Evolutionary conservation across 2,797 vertebrate genomes (phyloP).

Genomic region (Alcedo atthis): DNA sequence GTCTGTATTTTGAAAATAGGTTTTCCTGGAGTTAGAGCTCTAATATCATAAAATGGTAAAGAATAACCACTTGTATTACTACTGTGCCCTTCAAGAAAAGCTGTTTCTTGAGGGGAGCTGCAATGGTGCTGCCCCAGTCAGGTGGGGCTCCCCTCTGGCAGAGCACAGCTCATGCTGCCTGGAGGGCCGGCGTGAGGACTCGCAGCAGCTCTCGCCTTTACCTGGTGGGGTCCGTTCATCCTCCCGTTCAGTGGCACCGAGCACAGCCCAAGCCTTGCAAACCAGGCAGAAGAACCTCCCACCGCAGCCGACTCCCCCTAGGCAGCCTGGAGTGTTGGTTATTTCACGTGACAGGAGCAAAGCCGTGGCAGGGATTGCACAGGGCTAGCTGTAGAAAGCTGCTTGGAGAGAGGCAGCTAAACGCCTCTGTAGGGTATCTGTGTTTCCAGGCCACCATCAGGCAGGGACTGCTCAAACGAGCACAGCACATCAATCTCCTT

Average conservation of each 20-base stretch:
- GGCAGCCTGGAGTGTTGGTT: fast-evolving
- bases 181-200: background rate
- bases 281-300: background rate
- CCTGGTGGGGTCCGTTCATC: background rate
- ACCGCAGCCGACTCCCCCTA: fast-evolving
- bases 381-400: background rate
- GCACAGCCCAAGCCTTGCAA: background rate
- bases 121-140: background rate
- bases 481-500: background rate
- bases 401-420: background rate
- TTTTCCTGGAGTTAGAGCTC: background rate
- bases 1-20: background rate
- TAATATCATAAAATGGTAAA: background rate
- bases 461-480: background rate
- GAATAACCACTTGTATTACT: background rate
- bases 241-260: background rate
- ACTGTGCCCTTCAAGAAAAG: background rate
- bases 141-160: background rate
- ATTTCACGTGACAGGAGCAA: background rate
- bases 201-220: background rate
- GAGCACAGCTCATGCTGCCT: background rate
- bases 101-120: background rate
- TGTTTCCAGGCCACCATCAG: background rate
- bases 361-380: background rate
- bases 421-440: background rate